phyloP scores from a whole-genome alignment of 2,113 vertebrate genomes.

The Myanophis thanlyinensis region DNA sequence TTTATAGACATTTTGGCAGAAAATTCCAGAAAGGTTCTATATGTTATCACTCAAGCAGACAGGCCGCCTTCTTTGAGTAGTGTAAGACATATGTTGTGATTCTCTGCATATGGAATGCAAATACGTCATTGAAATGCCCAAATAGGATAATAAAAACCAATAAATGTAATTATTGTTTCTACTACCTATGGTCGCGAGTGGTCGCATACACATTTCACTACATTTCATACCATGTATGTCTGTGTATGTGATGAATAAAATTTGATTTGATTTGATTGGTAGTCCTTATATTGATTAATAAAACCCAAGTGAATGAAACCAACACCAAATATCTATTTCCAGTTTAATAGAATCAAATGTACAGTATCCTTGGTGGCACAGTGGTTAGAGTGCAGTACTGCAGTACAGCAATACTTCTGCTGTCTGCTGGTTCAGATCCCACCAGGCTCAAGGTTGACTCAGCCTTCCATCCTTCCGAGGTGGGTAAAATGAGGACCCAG shows the following conservation, averaged over 20 bases:
- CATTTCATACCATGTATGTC: no score
- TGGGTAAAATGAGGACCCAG: no score
- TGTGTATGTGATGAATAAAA: no score
- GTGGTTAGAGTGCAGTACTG: no score
- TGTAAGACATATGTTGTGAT: conserved; percentile 49
- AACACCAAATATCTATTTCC: conserved; percentile 43
- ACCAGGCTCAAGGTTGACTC: no score
- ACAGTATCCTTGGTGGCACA: no score
- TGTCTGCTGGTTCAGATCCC: no score
- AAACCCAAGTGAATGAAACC: conserved; percentile 15
- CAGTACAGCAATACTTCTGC: no score
- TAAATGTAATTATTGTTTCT: conserved; percentile 62
- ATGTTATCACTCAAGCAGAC: not conserved
- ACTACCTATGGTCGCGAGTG: no score
- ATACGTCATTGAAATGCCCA: conserved; percentile 63
- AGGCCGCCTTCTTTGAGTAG: conserved; percentile 36
- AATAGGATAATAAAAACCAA: conserved; percentile 68
- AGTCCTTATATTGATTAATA: conserved; percentile 52
- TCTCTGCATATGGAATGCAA: conserved; percentile 54
- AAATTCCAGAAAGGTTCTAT: not conserved
- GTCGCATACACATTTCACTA: no score
- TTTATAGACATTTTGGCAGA: conserved; percentile 2
- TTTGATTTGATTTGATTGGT: no score
- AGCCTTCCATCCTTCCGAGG: no score
- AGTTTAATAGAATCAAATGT: conserved; percentile 61